Percentiles rank a stretch among this genome's conserved stretches.
Conservation (phyloP, 2,113 vertebrate species). For the Crotalus tigris region DNA sequence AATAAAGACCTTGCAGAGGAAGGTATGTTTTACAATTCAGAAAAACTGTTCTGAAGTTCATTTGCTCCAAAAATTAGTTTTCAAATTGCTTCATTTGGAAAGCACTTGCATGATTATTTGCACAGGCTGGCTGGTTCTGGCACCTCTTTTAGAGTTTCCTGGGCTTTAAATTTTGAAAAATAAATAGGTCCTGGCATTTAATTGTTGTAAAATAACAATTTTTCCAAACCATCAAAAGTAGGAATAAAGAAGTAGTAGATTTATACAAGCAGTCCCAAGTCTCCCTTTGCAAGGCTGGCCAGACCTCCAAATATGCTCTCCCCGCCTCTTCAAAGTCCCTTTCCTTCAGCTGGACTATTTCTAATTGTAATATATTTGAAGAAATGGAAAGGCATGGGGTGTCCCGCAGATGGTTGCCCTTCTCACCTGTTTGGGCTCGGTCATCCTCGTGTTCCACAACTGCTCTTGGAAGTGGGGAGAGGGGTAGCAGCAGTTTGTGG, state of each 20-base stretch:
- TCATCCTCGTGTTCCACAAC: background rate
- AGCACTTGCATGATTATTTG: background rate
- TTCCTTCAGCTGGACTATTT: background rate
- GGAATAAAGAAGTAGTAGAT: background rate
- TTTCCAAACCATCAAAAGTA: background rate
- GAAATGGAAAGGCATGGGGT: background rate
- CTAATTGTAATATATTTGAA: background rate
- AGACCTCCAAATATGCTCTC: background rate
- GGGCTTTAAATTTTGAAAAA: background rate
- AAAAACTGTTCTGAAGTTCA: background rate
- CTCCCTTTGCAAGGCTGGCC: background rate
- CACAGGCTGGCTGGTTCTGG: background rate
- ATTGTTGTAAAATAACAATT: background rate
- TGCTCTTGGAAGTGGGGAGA: background rate
- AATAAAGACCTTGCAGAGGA: slow-evolving; percentile 97
- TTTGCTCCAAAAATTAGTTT: background rate
- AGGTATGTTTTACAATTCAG: slow-evolving; percentile 71
- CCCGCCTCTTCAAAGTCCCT: background rate
- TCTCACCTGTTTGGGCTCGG: background rate
- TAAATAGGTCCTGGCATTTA: too few species aligned
- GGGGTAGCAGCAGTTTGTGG: background rate
- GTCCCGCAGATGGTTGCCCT: background rate
- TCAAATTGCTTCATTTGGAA: background rate
- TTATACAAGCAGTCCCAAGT: background rate
- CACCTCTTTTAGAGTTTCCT: background rate